A percentile compares a stretch with the other conserved stretches of the same genome.
phyloP scores from a whole-genome alignment of 2,888 invertebrate genomes.

The Palloptera scutellata region DNA sequence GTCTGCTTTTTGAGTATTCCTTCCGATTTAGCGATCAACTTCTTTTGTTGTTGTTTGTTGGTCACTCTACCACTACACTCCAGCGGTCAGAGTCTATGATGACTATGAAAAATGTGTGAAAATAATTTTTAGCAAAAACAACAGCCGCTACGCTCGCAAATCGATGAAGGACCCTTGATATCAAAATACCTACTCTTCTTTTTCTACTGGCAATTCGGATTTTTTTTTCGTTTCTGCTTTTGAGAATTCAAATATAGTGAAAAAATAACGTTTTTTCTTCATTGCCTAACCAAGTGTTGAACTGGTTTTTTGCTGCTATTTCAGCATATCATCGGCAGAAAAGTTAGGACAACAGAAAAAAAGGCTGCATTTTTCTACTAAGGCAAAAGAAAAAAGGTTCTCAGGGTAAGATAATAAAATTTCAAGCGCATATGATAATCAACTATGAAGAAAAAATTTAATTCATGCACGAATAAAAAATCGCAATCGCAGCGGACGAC shows the following conservation, averaged over 20 bases:
- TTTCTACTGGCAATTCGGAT: too few relatives aligned
- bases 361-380: neutral
- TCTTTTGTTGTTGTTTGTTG: neutral
- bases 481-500: slow-evolving; percentile 44
- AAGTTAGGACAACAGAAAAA: slow-evolving; percentile 48
- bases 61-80: slow-evolving; percentile 41
- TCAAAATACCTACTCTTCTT: neutral
- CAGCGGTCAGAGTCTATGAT: slow-evolving; percentile 20
- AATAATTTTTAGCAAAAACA: slow-evolving; percentile 51
- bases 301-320: slow-evolving; percentile 39
- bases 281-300: slow-evolving; percentile 42
- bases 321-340: slow-evolving; percentile 47
- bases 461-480: slow-evolving; percentile 49
- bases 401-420: slow-evolving; percentile 64
- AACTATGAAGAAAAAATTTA: slow-evolving; percentile 48
- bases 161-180: slow-evolving; percentile 15
- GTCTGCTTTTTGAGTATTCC: neutral
- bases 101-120: slow-evolving; percentile 63
- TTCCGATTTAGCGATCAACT: slow-evolving; percentile 25
- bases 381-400: slow-evolving; percentile 58
- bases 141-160: slow-evolving; percentile 16
- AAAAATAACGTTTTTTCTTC: slow-evolving; percentile 26
- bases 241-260: slow-evolving; percentile 16
- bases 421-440: slow-evolving; percentile 58
- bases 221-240: neutral